A percentile compares a stretch with the other conserved stretches of the same genome.
phyloP scores from a whole-genome alignment of 2,888 invertebrate species.

The Caenorhabditis panamensis region DNA sequence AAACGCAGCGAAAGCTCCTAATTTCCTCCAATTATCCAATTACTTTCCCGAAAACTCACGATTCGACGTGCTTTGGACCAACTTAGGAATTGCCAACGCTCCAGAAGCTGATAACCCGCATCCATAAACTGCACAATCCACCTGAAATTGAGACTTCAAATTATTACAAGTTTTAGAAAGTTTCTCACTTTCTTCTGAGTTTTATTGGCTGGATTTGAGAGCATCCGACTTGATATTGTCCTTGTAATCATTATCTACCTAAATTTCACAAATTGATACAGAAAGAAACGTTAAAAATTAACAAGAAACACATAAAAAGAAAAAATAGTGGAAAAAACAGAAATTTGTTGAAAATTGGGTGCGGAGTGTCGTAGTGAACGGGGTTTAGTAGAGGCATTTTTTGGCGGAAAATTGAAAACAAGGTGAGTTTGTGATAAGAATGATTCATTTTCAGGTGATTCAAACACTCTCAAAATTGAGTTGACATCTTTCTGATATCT shows the following conservation, averaged over 20 bases:
- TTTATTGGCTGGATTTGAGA: constrained; percentile 18
- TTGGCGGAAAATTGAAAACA: too few species aligned
- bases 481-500: too few species aligned
- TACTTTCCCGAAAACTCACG: not conserved
- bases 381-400: too few species aligned
- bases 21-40: not conserved
- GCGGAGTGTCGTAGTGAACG: constrained; percentile 1
- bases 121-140: constrained; percentile 75
- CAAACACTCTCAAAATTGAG: too few species aligned
- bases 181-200: constrained; percentile 31
- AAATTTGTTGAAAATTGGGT: not conserved
- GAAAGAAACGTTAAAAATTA: not conserved
- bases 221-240: constrained; percentile 10
- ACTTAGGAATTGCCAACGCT: constrained; percentile 70
- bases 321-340: not conserved
- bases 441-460: too few species aligned
- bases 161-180: not conserved
- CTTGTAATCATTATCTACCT: not conserved
- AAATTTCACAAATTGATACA: not conserved
- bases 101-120: constrained; percentile 74
- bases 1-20: too few species aligned
- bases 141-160: constrained; percentile 30
- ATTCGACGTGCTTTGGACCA: constrained; percentile 43
- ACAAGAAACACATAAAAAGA: not conserved
- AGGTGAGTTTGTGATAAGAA: too few species aligned